phyloP scores from a whole-genome alignment of 2,888 invertebrate genomes.

The Oscheius sp. region DNA sequence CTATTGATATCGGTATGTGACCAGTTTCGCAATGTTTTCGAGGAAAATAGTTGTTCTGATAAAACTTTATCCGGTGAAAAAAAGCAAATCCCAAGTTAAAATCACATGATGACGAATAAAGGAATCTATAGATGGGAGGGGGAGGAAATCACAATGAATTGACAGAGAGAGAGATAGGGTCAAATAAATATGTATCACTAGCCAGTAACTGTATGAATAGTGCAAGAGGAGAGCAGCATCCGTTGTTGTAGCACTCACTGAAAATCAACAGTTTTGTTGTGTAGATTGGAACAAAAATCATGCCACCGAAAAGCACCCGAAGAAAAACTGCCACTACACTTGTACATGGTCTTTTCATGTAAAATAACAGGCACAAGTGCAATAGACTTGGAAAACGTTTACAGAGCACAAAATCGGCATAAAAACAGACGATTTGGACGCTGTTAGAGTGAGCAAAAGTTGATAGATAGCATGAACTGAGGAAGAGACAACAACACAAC shows the following conservation, averaged over 20 bases:
- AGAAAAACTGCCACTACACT: neutral
- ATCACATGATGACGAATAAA: constrained; percentile 15
- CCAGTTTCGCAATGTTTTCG: neutral
- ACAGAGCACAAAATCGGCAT: too few relatives aligned
- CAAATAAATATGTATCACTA: constrained; percentile 29
- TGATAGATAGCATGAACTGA: neutral
- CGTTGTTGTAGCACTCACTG: constrained; percentile 24
- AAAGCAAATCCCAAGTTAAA: constrained; percentile 16
- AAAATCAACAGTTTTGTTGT: neutral
- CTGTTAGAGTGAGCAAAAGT: constrained; percentile 17
- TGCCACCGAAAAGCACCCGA: neutral
- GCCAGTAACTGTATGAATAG: neutral
- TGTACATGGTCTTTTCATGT: neutral
- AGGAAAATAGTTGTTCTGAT: neutral
- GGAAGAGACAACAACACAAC: constrained; percentile 15
- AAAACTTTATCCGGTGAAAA: constrained; percentile 21
- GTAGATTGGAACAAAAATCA: too few relatives aligned
- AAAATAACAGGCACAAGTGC: neutral
- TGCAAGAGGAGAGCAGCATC: neutral
- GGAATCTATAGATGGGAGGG: neutral
- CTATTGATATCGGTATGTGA: neutral
- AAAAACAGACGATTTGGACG: neutral
- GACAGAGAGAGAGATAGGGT: neutral
- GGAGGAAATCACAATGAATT: constrained; percentile 16
- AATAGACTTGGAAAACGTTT: too few relatives aligned